phyloP scores from a whole-genome alignment of 2,888 invertebrate genomes.

The Zygothrica quintamaculata region DNA sequence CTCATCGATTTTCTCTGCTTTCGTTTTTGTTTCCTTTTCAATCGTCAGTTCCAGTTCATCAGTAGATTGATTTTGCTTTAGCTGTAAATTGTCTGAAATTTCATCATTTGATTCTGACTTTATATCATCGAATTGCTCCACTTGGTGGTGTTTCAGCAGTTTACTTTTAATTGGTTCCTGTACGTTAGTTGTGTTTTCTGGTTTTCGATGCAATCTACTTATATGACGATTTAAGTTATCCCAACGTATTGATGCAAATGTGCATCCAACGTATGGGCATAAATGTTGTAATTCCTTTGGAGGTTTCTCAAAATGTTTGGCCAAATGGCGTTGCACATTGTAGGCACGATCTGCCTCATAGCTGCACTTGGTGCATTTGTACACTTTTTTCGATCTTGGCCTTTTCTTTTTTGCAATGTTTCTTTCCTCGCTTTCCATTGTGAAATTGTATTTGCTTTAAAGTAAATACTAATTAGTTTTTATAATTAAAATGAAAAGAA shows the following conservation, averaged over 20 bases:
- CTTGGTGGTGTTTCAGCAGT: too few relatives aligned
- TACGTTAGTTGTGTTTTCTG: not conserved
- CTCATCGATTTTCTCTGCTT: slow-evolving; percentile 10
- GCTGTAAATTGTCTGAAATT: too few relatives aligned
- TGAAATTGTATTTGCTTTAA: not conserved
- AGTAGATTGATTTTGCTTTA: too few relatives aligned
- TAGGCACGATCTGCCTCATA: slow-evolving; percentile 45
- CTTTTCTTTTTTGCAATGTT: slow-evolving; percentile 2
- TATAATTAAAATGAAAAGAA: too few relatives aligned
- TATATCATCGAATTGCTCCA: too few relatives aligned
- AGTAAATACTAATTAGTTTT: not conserved
- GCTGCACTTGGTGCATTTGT: slow-evolving; percentile 35
- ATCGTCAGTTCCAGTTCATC: too few relatives aligned
- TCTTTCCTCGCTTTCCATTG: not conserved
- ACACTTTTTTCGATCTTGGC: slow-evolving; percentile 11
- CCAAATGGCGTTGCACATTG: slow-evolving; percentile 43
- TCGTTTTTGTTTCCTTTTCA: not conserved
- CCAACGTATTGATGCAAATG: slow-evolving; percentile 44
- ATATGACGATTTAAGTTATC: slow-evolving; percentile 42
- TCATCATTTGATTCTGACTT: too few relatives aligned
- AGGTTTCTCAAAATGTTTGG: slow-evolving; percentile 39
- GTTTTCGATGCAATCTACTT: slow-evolving; percentile 22
- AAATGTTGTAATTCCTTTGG: slow-evolving; percentile 47
- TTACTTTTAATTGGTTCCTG: not conserved
- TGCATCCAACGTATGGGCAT: slow-evolving; percentile 26